Percentiles rank a stretch among this genome's conserved stretches.
Evolutionary conservation across 2,797 vertebrate genomes (phyloP).

Genomic region (Apodemus agrarius): DNA sequence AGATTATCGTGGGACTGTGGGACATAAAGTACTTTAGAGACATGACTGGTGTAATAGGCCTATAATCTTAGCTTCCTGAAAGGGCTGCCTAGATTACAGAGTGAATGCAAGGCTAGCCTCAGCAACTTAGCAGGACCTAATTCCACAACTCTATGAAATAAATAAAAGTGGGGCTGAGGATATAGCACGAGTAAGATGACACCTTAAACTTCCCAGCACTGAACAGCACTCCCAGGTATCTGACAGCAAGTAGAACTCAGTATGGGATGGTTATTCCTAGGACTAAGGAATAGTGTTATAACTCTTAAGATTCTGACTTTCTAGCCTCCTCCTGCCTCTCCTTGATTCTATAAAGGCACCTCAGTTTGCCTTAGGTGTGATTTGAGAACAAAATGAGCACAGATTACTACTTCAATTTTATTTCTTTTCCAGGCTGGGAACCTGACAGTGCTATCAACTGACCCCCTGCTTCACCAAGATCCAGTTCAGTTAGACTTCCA

Average conservation of each 20-base stretch:
- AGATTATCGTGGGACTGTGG: not conserved
- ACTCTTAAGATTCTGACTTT: not conserved
- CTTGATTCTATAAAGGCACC: not conserved
- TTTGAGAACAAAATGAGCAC: not conserved
- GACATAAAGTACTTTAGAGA: constrained; percentile 2
- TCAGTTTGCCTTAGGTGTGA: not conserved
- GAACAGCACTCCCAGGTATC: not conserved
- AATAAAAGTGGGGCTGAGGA: not conserved
- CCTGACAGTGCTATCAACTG: constrained; percentile 78
- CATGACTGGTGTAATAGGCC: too few relatives aligned
- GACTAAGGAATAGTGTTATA: not conserved
- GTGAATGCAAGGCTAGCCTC: not conserved
- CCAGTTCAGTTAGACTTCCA: constrained; percentile 82
- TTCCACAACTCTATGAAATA: not conserved
- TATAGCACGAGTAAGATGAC: not conserved
- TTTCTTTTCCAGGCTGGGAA: constrained; percentile 76
- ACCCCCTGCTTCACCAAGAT: constrained; percentile 61
- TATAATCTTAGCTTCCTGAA: not conserved
- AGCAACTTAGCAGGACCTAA: not conserved
- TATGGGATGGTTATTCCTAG: not conserved
- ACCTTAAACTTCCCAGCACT: not conserved
- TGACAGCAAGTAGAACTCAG: not conserved
- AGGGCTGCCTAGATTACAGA: not conserved
- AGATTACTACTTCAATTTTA: not conserved
- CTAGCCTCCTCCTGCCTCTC: not conserved